Conservation (phyloP, 2,113 vertebrate genomes). For the human region GRCh38 chr7:108427001-108427500, state of each 20-base stretch:
- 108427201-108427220: not conserved
- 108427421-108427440: not conserved
- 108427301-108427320: not conserved
- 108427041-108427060: not conserved
- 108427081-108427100: not conserved
- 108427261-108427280: not conserved
- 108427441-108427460: not conserved
- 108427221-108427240: not conserved
- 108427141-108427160: not conserved
- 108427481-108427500: not conserved
- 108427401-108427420: not conserved
- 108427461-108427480: constrained; percentile 7
- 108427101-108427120: not conserved
- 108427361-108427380: not conserved
- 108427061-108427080: not conserved
- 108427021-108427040: not conserved
- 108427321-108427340: constrained; percentile 29
- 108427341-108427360: not conserved
- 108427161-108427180: not conserved
- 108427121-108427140: not conserved
- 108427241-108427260: not conserved
- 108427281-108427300: not conserved
- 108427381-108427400: not conserved
- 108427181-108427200: not conserved
- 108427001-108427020: not conserved